A percentile compares a stretch with the other conserved stretches of the same genome.
These are phyloP conservation scores for Diadumene lineata DNA, from an alignment of 92 coral and sea anemone genomes.

Conservation along the genomic window DNA sequence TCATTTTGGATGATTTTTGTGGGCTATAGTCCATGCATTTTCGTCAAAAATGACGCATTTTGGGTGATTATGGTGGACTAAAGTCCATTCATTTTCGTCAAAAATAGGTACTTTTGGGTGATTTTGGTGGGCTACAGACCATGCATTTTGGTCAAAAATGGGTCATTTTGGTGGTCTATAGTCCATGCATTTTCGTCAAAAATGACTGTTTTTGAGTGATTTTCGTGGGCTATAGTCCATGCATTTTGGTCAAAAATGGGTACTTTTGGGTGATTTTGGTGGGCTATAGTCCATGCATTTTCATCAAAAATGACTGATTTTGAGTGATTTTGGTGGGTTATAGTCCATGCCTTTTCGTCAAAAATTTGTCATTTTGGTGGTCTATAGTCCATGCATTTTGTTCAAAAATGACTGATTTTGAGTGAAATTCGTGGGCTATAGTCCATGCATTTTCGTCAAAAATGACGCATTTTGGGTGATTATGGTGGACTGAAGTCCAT, in stretches of 20 bases:
- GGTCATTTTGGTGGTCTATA: background rate
- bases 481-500: background rate
- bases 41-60: background rate
- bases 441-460: background rate
- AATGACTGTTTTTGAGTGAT: background rate
- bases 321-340: background rate
- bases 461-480: background rate
- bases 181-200: background rate
- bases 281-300: background rate
- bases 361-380: background rate
- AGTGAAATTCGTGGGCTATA: background rate
- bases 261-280: background rate
- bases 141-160: background rate
- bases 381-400: background rate
- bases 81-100: background rate
- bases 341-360: background rate
- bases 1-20: background rate
- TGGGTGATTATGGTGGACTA: background rate
- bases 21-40: background rate
- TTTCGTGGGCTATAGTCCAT: background rate
- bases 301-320: background rate
- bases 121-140: background rate
- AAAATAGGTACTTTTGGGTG: background rate
- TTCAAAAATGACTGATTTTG: background rate
- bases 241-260: background rate